Evolutionary conservation across 2,113 vertebrate species (phyloP).

Genomic region (Alethe castanea): DNA sequence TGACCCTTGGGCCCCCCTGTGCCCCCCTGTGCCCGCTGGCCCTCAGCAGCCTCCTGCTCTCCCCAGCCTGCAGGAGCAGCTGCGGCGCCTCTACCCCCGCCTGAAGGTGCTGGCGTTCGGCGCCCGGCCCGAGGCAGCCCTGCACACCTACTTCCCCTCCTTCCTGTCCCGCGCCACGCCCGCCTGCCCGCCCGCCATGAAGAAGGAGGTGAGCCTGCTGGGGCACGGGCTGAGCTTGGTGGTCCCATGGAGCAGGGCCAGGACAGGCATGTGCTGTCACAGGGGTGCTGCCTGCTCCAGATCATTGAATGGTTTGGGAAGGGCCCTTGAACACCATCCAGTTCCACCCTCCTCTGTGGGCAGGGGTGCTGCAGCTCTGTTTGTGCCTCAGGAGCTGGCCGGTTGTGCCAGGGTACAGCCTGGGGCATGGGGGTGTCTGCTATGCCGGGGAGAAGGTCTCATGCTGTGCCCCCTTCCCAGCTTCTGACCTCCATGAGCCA

Average conservation of each 20-base stretch:
- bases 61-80: constrained; percentile 90
- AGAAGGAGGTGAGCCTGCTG: constrained; percentile 79
- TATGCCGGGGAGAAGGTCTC: accelerated
- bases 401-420: accelerated
- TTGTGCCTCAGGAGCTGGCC: background rate
- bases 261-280: accelerated
- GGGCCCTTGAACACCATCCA: background rate
- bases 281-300: accelerated
- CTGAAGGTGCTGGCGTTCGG: constrained; percentile 92
- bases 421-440: accelerated
- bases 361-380: background rate
- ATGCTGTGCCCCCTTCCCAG: constrained; percentile 47
- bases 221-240: background rate
- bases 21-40: accelerated
- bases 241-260: accelerated
- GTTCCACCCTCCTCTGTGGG: accelerated
- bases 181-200: constrained; percentile 84
- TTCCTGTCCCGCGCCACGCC: constrained; percentile 91
- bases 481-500: constrained; percentile 87
- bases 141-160: constrained; percentile 94
- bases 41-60: accelerated
- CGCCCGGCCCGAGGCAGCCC: constrained; percentile 81
- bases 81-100: constrained; percentile 87
- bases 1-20: background rate
- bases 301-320: accelerated